Evolutionary conservation across 92 coral and sea anemone species (phyloP), one percentile per base, ranked within the genome.

Genomic region (Parazoanthus atlanticus): DNA sequence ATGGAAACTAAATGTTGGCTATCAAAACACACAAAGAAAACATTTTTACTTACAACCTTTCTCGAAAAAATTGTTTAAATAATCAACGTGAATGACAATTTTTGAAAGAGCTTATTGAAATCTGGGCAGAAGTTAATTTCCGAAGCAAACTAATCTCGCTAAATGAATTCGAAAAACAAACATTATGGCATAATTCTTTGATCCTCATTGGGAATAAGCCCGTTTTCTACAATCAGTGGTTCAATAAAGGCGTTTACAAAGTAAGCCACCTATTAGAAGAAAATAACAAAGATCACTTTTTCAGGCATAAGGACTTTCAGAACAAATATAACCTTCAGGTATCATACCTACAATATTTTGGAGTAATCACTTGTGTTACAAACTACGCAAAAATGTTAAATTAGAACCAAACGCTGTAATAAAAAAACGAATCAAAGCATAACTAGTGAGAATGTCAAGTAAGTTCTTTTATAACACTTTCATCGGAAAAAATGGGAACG

Each of bases 91-190:
- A 8, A 71, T 71, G 76, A 71, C 32, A 71, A 71, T n/a, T 72
- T 72, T 72, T 72, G 77, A 36, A 72, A 72, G 77, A 72, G 43
- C 43, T 72, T 72, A 72, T 72, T 72, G 77, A 72, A 72, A 72
- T 72, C 28, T 72, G 40, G 77, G 77, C 77, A 29, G 77, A 72
- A 28, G 77, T 72, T 28, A 29, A 29, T 72, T 72, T 72, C 77
- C 77, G 28, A 29, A 0, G 38, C 77, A 72, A 72, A 72, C 77
- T 72, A 29, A 5, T 2, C 31, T 72, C 77, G 77, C 77, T 72
- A 72, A 72, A 72, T 5, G 77, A 72, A 72, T 72, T 72, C 1
- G 77, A 72, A 72, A 34, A 72, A 72, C 77, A 72, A 72, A 25
- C 33, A 72, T 31, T 72, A 72, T 72, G 76, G 76, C 76, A 7